phyloP scores from a whole-genome alignment of 2,113 vertebrate genomes.

The Aythya baeri region DNA sequence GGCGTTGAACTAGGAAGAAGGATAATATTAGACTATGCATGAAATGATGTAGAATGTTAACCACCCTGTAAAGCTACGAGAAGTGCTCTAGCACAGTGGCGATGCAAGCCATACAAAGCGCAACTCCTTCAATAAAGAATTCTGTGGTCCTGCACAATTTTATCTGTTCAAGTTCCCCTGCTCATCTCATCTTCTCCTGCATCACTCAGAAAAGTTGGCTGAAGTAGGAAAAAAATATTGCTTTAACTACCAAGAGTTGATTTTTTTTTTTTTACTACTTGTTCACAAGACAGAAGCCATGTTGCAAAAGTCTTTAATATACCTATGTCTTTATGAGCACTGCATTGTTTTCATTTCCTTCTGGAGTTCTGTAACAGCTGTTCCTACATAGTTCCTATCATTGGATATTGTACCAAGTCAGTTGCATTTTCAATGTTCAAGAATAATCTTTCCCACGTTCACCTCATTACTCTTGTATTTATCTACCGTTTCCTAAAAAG shows the following conservation, averaged over 20 bases:
- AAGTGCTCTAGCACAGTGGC: neutral
- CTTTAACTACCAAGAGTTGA: neutral
- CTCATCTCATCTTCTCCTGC: neutral
- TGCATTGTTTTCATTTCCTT: neutral
- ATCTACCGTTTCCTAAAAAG: neutral
- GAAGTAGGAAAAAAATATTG: neutral
- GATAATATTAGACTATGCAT: neutral
- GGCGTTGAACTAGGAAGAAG: neutral
- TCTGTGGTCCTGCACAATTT: neutral
- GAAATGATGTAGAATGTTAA: neutral
- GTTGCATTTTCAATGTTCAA: neutral
- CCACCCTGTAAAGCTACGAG: neutral
- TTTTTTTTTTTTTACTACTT: neutral
- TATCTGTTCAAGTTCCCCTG: neutral
- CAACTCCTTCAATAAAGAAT: neutral
- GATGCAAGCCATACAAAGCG: neutral
- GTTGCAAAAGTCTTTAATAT: neutral
- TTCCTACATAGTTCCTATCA: neutral
- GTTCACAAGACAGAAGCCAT: neutral
- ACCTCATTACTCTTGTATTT: neutral
- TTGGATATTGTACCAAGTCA: neutral
- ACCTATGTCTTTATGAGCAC: neutral
- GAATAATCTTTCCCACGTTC: neutral
- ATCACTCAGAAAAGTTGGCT: neutral
- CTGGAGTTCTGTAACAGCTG: neutral